Evolutionary conservation across 1,140 invertebrate genomes (phyloP).

Genomic region (Eriocheir sinensis): DNA sequence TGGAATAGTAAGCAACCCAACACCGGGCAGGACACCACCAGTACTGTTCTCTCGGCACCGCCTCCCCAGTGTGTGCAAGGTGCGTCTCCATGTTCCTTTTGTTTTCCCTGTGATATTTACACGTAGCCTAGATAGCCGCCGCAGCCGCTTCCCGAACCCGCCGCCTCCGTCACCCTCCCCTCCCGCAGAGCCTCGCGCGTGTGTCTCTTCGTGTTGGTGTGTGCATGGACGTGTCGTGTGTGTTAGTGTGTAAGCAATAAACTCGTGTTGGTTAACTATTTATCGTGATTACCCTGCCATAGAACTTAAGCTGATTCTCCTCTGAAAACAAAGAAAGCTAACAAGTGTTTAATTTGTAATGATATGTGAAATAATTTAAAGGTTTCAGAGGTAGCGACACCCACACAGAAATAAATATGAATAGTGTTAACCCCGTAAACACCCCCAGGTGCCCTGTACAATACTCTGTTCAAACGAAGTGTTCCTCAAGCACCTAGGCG

Average conservation of each 20-base stretch:
- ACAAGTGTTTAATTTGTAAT: too few relatives aligned
- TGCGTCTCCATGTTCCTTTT: constrained; percentile 53
- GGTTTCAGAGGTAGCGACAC: too few relatives aligned
- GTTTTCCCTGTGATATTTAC: constrained; percentile 71
- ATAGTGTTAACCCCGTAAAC: too few relatives aligned
- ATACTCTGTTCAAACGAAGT: too few relatives aligned
- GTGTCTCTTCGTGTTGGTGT: not conserved
- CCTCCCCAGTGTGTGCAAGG: not conserved
- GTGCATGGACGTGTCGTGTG: not conserved
- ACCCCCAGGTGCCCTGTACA: too few relatives aligned
- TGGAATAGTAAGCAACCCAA: not conserved
- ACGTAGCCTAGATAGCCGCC: not conserved
- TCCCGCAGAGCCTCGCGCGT: not conserved
- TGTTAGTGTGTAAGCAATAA: constrained; percentile 16
- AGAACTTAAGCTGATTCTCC: too few relatives aligned
- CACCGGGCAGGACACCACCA: not conserved
- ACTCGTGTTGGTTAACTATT: not conserved
- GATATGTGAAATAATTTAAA: too few relatives aligned
- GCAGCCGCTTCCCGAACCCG: not conserved
- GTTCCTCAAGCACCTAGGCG: too few relatives aligned
- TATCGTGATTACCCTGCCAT: not conserved
- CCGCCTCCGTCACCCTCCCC: not conserved
- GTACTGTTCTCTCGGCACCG: not conserved
- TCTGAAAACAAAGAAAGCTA: too few relatives aligned
- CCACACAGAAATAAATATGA: too few relatives aligned